Conservation (phyloP, 1,140 invertebrate genomes). For the Physella acuta region DNA sequence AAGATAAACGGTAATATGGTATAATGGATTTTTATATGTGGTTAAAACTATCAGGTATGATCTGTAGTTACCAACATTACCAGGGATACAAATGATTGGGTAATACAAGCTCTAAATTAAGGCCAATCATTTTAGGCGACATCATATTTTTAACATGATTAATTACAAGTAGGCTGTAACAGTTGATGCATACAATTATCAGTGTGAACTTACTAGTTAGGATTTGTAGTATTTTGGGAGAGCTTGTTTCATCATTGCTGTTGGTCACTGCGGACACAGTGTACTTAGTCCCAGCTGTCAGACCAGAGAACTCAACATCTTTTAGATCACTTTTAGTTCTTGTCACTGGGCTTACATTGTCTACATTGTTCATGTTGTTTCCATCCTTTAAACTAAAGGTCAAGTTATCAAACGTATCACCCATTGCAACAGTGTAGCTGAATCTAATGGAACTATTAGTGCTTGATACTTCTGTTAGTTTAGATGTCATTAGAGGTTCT, state of each 20-base stretch:
- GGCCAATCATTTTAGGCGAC: too few species aligned
- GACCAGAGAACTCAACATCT: slow-evolving; percentile 34
- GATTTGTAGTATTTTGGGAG: slow-evolving; percentile 27
- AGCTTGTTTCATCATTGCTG: slow-evolving; percentile 38
- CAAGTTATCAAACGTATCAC: slow-evolving; percentile 42
- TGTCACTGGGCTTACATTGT: slow-evolving; percentile 12
- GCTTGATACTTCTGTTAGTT: slow-evolving; percentile 21
- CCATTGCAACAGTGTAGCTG: slow-evolving; percentile 29
- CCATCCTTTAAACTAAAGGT: slow-evolving; percentile 31
- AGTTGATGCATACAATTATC: too few species aligned
- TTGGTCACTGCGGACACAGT: slow-evolving; percentile 37
- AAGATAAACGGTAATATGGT: too few species aligned
- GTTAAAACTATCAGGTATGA: too few species aligned
- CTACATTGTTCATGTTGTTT: background rate
- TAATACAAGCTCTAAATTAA: too few species aligned
- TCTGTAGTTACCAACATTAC: too few species aligned
- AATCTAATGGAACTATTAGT: slow-evolving; percentile 35
- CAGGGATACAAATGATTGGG: too few species aligned
- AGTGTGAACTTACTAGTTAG: slow-evolving; percentile 37
- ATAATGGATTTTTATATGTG: too few species aligned
- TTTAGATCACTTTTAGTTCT: slow-evolving; percentile 33
- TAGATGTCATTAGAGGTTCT: slow-evolving; percentile 41
- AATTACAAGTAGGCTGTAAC: too few species aligned
- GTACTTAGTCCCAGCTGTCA: slow-evolving; percentile 40
- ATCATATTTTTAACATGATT: too few species aligned